Percentiles rank a stretch among this genome's conserved stretches.
phyloP scores from a whole-genome alignment of 2,888 invertebrate species.

The Drosophila peninsularis region DNA sequence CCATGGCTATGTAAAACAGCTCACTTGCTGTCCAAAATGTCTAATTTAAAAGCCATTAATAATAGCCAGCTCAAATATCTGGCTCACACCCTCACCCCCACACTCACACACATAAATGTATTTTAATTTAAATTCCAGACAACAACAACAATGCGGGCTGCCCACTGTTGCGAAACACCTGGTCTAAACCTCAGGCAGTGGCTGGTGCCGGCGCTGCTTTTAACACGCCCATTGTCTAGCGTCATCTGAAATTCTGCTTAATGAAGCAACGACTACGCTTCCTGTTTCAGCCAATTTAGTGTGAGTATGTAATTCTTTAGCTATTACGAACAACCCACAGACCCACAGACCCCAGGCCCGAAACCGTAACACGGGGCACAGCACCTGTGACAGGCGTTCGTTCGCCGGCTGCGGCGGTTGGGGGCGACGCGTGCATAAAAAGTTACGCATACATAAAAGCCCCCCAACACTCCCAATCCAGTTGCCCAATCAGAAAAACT shows the following conservation, averaged over 20 bases:
- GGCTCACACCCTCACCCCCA: neutral
- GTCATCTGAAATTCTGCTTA: conserved; percentile 80
- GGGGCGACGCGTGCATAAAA: conserved; percentile 64
- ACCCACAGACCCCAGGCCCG: conserved; percentile 10
- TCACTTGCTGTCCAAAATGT: neutral
- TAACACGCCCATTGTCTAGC: conserved; percentile 48
- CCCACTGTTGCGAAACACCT: conserved; percentile 17
- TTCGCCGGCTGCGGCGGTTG: conserved; percentile 1
- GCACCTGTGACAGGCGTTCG: conserved; percentile 67
- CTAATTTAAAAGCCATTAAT: conserved; percentile 10
- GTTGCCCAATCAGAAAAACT: conserved; percentile 62
- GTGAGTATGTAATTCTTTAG: conserved; percentile 84
- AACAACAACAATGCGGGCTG: conserved; percentile 1
- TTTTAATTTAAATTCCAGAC: conserved; percentile 23
- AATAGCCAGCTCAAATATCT: conserved; percentile 6
- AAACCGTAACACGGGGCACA: conserved; percentile 12
- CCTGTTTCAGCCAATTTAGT: conserved; percentile 84
- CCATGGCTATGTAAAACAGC: neutral
- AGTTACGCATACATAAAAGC: conserved; percentile 72
- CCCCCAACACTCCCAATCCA: conserved; percentile 15
- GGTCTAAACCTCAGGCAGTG: conserved; percentile 1
- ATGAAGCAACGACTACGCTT: conserved; percentile 82
- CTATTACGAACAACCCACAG: conserved; percentile 75
- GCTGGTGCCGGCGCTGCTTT: conserved; percentile 6
- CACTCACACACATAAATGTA: neutral